Evolutionary conservation across 2,888 invertebrate species (phyloP).

Genomic region (Eledona agricola): DNA sequence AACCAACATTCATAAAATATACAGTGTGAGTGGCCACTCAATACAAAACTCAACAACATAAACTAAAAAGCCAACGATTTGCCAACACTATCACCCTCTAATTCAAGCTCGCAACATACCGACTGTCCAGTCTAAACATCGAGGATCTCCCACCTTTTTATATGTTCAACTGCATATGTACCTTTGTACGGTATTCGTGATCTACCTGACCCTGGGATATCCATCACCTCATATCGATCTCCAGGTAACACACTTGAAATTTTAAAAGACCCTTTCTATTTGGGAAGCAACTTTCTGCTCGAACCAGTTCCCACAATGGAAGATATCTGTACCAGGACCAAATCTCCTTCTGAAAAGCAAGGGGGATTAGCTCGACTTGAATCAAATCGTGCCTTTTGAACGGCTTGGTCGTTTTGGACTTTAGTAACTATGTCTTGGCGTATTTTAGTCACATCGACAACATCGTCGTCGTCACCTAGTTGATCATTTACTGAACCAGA

Average conservation of each 20-base stretch:
- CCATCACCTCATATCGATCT: conserved; percentile 1
- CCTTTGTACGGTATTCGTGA: not conserved
- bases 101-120: too few relatives aligned
- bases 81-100: too few relatives aligned
- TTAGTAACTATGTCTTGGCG: not conserved
- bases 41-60: too few relatives aligned
- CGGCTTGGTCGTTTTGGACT: conserved; percentile 10
- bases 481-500: too few relatives aligned
- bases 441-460: not conserved
- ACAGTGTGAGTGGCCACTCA: too few relatives aligned
- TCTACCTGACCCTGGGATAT: not conserved
- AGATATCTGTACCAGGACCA: conserved; percentile 29
- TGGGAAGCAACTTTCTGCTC: too few relatives aligned
- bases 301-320: too few relatives aligned
- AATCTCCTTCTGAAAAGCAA: conserved; percentile 28
- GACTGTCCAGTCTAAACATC: too few relatives aligned
- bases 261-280: conserved; percentile 37
- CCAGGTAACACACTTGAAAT: conserved; percentile 1
- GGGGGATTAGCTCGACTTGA: conserved; percentile 5
- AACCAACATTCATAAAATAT: too few relatives aligned
- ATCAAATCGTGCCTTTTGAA: conserved; percentile 33
- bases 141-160: too few relatives aligned
- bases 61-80: too few relatives aligned
- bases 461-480: too few relatives aligned
- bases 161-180: conserved; percentile 2